Conservation (phyloP, 2,797 vertebrate species). For the Botia kubotai region DNA sequence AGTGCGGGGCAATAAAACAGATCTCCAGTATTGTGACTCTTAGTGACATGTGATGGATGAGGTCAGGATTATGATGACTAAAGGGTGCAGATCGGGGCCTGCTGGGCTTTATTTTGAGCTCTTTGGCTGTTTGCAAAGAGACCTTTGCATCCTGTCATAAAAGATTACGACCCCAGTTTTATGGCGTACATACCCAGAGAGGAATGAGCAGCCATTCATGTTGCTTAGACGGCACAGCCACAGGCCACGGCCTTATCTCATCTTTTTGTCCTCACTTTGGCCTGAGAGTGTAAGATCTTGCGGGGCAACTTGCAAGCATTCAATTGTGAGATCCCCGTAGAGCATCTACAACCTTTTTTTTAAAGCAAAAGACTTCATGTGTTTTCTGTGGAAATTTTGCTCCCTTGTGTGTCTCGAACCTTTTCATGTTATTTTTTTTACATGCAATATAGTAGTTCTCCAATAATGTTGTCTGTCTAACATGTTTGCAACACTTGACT, state of each 20-base stretch:
- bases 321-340: slow-evolving; percentile 74
- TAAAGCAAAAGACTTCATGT: slow-evolving; percentile 36
- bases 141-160: slow-evolving; percentile 97
- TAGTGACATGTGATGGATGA: slow-evolving; percentile 88
- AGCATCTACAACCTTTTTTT: slow-evolving; percentile 74
- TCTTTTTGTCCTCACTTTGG: slow-evolving; percentile 77
- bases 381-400: too few relatives aligned
- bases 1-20: slow-evolving; percentile 86
- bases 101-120: slow-evolving; percentile 88
- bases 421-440: not conserved
- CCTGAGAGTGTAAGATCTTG: slow-evolving; percentile 77
- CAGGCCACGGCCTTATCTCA: slow-evolving; percentile 84
- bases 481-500: not conserved
- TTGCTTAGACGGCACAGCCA: slow-evolving; percentile 83
- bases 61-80: slow-evolving; percentile 84
- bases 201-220: slow-evolving; percentile 89
- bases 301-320: slow-evolving; percentile 73
- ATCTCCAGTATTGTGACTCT: slow-evolving; percentile 86
- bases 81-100: slow-evolving; percentile 87
- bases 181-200: slow-evolving; percentile 85
- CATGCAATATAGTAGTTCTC: not conserved
- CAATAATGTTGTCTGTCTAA: not conserved
- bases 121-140: slow-evolving; percentile 92
- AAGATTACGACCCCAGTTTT: slow-evolving; percentile 94
- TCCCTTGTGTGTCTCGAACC: not conserved